Base-by-base conservation (phyloP, 2,113 vertebrate species). In the Prionailurus viverrinus region DNA sequence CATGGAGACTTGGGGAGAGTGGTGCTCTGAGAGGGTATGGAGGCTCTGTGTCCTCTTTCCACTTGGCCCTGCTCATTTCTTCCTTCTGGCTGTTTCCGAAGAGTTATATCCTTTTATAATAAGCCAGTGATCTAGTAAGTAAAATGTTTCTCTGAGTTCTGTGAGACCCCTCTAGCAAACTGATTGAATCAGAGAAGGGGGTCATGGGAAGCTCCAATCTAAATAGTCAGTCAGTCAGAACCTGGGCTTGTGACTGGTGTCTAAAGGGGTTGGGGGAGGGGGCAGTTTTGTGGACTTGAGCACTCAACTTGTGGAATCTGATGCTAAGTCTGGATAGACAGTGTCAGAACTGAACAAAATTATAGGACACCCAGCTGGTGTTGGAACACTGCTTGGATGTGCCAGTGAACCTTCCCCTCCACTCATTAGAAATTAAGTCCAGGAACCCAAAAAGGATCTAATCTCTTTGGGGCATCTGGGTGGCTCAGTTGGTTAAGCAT, bases 71-170 rank as follows among this genome's bases (percentile, higher is more conserved):
- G 1, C 10, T 15, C 63, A 36, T 61, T 63, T 29, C 39, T 21
- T 61, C 21, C 21, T 2, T 48, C 51, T 61, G 51, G 36, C 53
- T 4, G 1, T 58, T 48, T 53, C 39, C 36, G 2, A 19, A 61
- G 39, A 63, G 10, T 73, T 71, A 36, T 36, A 48, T 63, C 33
- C 10, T 83, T 63, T 83, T 48, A 29, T 48, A 21, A 63, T 29
- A 63, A 61, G 19, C 31, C 33, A 33, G 15, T 45, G 58, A 61
- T 7, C 53, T 55, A 73, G 39, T 63, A 61, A 92, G 39, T 83
- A 45, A 73, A 83, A 36, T 36, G 10, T 48, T 92, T 73, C 65
- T 92, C 91, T 73, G 66, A 73, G 11, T 73, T 83, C 53, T 83
- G 53, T 4, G 23, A 92, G 29, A 14, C 2, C 6, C 48, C 48